Conservation (phyloP, 2,113 vertebrate genomes). For the Riparia riparia region DNA sequence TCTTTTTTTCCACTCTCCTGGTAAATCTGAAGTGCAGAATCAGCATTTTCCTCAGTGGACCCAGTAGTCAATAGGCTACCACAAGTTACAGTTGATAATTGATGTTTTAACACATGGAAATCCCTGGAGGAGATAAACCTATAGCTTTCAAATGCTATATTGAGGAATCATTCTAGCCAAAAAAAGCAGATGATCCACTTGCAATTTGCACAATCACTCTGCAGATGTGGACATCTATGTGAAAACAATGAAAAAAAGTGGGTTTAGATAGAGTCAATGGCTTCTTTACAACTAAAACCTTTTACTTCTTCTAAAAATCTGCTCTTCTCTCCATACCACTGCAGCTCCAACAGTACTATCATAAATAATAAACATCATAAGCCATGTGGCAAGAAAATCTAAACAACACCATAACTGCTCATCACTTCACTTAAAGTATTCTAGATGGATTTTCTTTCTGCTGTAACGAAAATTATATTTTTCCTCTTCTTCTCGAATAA, state of each 20-base stretch:
- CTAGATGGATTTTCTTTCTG: not conserved
- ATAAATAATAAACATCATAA: not conserved
- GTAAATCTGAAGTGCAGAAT: not conserved
- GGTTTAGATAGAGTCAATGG: not conserved
- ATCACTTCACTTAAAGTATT: conserved; percentile 1
- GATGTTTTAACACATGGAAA: not conserved
- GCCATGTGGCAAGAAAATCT: not conserved
- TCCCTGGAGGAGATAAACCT: not conserved
- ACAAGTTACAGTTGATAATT: not conserved
- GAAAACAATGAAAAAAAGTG: not conserved
- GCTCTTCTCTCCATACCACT: not conserved
- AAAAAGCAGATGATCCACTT: not conserved
- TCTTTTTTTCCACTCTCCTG: not conserved
- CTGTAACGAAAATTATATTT: not conserved
- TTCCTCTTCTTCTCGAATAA: not conserved
- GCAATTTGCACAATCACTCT: not conserved
- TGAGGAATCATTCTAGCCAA: not conserved
- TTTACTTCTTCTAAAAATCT: not conserved
- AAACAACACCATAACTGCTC: not conserved
- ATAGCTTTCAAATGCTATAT: not conserved
- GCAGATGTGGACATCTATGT: not conserved
- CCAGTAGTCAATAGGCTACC: not conserved
- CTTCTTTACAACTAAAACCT: not conserved
- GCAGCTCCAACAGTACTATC: not conserved
- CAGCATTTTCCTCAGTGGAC: not conserved